Evolutionary conservation across 2,888 invertebrate species (phyloP).

Genomic region (Enoplolaimus lenunculus): DNA sequence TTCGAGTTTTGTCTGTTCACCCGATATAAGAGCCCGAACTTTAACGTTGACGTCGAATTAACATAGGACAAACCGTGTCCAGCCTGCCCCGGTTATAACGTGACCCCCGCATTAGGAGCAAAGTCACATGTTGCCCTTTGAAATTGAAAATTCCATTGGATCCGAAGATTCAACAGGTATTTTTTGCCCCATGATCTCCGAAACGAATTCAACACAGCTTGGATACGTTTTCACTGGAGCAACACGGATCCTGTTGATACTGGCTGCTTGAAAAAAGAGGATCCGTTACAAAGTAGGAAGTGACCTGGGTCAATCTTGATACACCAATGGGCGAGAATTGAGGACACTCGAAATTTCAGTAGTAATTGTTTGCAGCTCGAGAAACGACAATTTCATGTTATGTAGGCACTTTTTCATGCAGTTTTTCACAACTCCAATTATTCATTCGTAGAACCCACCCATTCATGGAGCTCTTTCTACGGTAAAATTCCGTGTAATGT

Average conservation of each 20-base stretch:
- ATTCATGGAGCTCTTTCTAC: neutral
- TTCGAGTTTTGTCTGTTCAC: too few relatives aligned
- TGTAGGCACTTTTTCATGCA: neutral
- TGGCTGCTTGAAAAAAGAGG: neutral
- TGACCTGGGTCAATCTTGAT: neutral
- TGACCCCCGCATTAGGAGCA: too few relatives aligned
- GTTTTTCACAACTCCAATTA: neutral
- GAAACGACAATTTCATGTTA: neutral
- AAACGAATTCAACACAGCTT: conserved; percentile 7
- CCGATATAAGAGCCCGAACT: too few relatives aligned
- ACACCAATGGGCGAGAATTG: neutral
- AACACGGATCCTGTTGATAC: neutral
- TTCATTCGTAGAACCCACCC: neutral
- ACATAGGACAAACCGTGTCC: too few relatives aligned
- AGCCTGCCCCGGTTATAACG: too few relatives aligned
- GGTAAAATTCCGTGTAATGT: neutral
- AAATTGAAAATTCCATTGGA: conserved; percentile 20
- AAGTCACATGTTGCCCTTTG: neutral
- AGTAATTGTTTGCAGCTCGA: neutral
- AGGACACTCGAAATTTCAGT: neutral
- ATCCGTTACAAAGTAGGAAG: neutral
- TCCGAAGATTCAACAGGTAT: neutral
- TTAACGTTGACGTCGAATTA: too few relatives aligned
- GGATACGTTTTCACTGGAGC: neutral
- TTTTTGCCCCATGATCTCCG: neutral